Conservation (phyloP, 1,140 invertebrate genomes). For the Arctopsyche grandis region DNA sequence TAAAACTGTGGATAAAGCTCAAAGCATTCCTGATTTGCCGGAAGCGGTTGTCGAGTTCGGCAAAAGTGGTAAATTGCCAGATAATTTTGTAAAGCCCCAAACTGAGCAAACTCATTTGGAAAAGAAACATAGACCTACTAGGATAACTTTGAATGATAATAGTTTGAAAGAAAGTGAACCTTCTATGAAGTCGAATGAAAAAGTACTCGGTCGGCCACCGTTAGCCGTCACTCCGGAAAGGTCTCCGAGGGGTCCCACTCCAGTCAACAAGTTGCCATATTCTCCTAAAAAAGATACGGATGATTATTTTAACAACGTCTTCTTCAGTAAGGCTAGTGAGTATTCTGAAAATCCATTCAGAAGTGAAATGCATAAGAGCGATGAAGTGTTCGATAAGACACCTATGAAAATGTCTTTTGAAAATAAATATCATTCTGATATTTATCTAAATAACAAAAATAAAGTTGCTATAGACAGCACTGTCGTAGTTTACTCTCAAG, state of each 20-base stretch:
- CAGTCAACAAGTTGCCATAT: background rate
- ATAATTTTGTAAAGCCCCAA: conserved; percentile 52
- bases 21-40: conserved; percentile 61
- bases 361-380: background rate
- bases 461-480: conserved; percentile 14
- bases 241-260: conserved; percentile 20
- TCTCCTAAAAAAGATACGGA: conserved; percentile 24
- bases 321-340: background rate
- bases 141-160: conserved; percentile 4
- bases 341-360: conserved; percentile 7
- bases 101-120: background rate
- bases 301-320: background rate
- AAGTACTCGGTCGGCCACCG: conserved; percentile 20
- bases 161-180: conserved; percentile 2
- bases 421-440: conserved; percentile 23
- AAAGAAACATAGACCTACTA: background rate
- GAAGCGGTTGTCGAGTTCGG: conserved; percentile 57
- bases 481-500: background rate
- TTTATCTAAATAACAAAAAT: conserved; percentile 12
- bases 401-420: conserved; percentile 28
- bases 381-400: conserved; percentile 4
- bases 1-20: conserved; percentile 61
- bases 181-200: background rate
- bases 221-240: conserved; percentile 30
- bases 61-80: conserved; percentile 58